Evolutionary conservation across 2,113 vertebrate genomes (phyloP), one percentile per base, ranked within the genome.

Genomic region (Isichthys henryi): DNA sequence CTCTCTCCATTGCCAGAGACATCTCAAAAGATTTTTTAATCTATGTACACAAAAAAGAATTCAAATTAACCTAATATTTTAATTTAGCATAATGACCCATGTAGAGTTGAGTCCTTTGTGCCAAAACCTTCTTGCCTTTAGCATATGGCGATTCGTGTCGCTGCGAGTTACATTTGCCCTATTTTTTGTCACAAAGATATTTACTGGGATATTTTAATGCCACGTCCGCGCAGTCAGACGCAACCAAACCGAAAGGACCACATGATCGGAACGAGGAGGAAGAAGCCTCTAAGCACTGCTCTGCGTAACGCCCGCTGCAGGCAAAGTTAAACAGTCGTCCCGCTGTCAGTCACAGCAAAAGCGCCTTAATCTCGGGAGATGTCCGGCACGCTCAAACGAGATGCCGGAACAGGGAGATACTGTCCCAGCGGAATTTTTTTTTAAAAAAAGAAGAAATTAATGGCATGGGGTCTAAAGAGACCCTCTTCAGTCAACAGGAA

Each of bases 161-260:
- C 85, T 56, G 50, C 17, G 0, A 39, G 50, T 87, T 43, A 49
- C 5, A 23, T 53, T 87, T 35, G 85, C n/a, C 85, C 85, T 87
- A 56, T 27, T 87, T 21, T 87, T 87, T 35, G 49, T 56, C 85
- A 87, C 85, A 87, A 56, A 87, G 85, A 87, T 56, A 35, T 87
- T 87, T 52, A 49, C n/a, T 53, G 85, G 85, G 85, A 31, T 50
- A 80, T 80, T 80, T 80, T 80, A 84, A 87, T 52, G 35, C 85
- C 85, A 87, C 15, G 17, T 52, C 85, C 50, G 15, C 31, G 7
- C 50, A 87, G 85, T 52, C 49, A 31, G 50, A 87, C 2, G 31
- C n/a, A 56, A 21, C 50, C 85, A 31, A 17, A 50, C 85, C 50
- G 50, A 56, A 56, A 23, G 87, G 21, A 50, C n/a, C 0, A 39